phyloP scores from a whole-genome alignment of 2,797 vertebrate genomes.

The Melanotaenia nigrans region DNA sequence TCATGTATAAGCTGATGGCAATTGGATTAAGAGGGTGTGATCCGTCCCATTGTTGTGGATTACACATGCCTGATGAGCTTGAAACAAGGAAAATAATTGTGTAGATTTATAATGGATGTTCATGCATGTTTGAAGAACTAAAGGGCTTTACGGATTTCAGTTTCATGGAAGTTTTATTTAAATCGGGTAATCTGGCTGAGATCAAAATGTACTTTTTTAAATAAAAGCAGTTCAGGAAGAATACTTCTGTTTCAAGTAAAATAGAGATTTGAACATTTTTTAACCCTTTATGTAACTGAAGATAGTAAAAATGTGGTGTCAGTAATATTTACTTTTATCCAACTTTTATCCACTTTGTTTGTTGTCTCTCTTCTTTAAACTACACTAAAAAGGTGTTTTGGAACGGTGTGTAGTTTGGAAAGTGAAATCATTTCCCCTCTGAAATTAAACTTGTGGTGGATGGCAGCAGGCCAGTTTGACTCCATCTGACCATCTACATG shows the following conservation, averaged over 20 bases:
- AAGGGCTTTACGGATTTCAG: not conserved
- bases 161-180: not conserved
- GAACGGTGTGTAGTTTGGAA: too few species aligned
- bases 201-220: not conserved
- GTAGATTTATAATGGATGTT: not conserved
- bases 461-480: not conserved
- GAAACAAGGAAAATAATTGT: constrained; percentile 10
- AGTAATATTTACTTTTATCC: too few species aligned
- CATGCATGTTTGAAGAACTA: not conserved
- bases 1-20: constrained; percentile 53
- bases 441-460: too few species aligned
- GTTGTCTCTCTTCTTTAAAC: too few species aligned
- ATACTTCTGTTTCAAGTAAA: too few species aligned
- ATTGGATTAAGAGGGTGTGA: constrained; percentile 67
- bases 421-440: too few species aligned
- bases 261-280: too few species aligned
- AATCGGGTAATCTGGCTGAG: not conserved
- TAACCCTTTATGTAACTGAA: too few species aligned
- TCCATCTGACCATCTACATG: not conserved
- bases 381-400: too few species aligned
- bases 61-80: constrained; percentile 31
- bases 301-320: too few species aligned
- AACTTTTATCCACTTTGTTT: too few species aligned
- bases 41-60: constrained; percentile 51
- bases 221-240: too few species aligned